Conservation (phyloP, 1,140 invertebrate species). For the Heterodera carotae region DNA sequence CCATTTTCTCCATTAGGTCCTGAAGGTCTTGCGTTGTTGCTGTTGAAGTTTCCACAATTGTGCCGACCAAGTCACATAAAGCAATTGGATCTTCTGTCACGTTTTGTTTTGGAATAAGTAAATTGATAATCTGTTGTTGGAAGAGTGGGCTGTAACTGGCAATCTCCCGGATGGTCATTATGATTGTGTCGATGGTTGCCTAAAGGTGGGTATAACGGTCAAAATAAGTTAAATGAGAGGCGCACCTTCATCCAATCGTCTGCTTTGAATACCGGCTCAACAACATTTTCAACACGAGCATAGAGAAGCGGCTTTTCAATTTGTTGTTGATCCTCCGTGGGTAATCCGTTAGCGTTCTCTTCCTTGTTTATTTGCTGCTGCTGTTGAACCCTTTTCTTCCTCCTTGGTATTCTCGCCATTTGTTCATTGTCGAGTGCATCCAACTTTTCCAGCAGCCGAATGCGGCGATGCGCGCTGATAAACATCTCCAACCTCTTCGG, state of each 20-base stretch:
- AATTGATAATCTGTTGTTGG: slow-evolving; percentile 74
- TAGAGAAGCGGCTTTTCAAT: slow-evolving; percentile 73
- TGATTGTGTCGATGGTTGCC: slow-evolving; percentile 67
- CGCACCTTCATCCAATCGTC: slow-evolving; percentile 72
- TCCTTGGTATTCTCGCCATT: slow-evolving; percentile 28
- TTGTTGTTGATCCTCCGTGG: slow-evolving; percentile 26
- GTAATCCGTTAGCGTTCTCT: neutral
- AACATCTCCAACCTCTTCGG: slow-evolving; percentile 80
- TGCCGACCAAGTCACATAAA: slow-evolving; percentile 90
- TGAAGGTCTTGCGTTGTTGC: slow-evolving; percentile 89
- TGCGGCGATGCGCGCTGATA: slow-evolving; percentile 68
- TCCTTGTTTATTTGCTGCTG: slow-evolving; percentile 11
- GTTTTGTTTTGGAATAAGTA: slow-evolving; percentile 89
- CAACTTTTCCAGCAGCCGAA: slow-evolving; percentile 48
- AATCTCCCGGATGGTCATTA: slow-evolving; percentile 72
- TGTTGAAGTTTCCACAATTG: slow-evolving; percentile 75
- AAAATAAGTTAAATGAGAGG: neutral
- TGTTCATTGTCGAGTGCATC: slow-evolving; percentile 12
- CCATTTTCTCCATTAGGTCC: slow-evolving; percentile 88
- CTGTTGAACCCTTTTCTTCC: slow-evolving; percentile 24
- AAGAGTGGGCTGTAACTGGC: slow-evolving; percentile 56
- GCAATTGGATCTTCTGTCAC: slow-evolving; percentile 99
- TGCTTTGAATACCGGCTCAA: slow-evolving; percentile 46
- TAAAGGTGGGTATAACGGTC: slow-evolving; percentile 37
- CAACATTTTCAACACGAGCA: slow-evolving; percentile 91